phyloP scores from a whole-genome alignment of 1,140 invertebrate species.

The Brachionus asplanchnoidis region DNA sequence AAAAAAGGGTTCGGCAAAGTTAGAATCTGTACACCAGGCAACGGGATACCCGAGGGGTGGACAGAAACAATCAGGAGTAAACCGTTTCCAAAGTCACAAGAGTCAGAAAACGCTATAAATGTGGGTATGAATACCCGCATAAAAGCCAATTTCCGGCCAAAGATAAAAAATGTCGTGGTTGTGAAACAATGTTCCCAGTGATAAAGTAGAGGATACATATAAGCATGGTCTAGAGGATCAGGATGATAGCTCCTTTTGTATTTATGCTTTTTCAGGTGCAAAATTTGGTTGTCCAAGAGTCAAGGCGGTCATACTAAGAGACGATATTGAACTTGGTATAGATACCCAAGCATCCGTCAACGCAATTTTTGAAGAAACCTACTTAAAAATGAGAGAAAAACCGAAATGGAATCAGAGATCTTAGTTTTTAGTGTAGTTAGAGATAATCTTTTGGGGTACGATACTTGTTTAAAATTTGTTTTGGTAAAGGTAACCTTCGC shows the following conservation, averaged over 20 bases:
- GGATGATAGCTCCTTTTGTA: background rate
- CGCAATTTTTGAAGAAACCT: background rate
- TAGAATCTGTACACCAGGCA: too few relatives aligned
- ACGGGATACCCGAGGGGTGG: too few relatives aligned
- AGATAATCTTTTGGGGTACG: too few relatives aligned
- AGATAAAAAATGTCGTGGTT: background rate
- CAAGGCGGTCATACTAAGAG: background rate
- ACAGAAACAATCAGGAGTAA: background rate
- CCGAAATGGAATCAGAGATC: background rate
- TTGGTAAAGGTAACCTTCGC: too few relatives aligned
- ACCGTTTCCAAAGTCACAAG: background rate
- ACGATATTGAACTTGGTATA: background rate
- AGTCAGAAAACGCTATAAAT: background rate
- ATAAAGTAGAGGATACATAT: background rate
- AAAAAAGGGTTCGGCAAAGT: too few relatives aligned
- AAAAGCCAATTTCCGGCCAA: background rate
- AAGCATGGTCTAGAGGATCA: background rate
- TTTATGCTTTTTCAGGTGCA: background rate
- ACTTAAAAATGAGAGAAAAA: background rate
- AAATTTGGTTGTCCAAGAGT: background rate
- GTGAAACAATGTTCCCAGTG: background rate
- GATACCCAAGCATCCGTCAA: background rate
- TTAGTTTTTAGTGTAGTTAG: background rate
- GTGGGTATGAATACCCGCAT: background rate
- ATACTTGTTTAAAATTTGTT: too few relatives aligned